Conservation (phyloP, 1,140 invertebrate species). For the Daktulosphaira vitifoliae region DNA sequence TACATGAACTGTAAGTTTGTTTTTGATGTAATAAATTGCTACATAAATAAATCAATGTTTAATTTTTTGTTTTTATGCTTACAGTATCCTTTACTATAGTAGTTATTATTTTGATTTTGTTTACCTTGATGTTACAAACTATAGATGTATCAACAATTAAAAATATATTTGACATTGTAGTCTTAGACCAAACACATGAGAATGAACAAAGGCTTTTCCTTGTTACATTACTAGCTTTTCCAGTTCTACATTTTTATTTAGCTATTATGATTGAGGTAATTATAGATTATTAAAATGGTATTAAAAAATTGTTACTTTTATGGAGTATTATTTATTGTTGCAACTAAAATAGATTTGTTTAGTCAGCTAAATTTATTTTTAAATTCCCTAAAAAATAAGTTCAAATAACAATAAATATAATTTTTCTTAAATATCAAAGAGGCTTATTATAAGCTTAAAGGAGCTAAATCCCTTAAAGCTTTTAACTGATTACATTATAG, state of each 20-base stretch:
- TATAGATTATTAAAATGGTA: too few species aligned
- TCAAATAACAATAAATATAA: too few species aligned
- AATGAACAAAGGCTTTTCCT: background rate
- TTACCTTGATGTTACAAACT: conserved; percentile 3
- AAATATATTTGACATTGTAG: conserved; percentile 10
- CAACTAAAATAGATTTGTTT: too few species aligned
- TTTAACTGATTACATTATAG: too few species aligned
- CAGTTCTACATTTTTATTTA: conserved; percentile 2
- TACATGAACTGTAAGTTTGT: conserved; percentile 51
- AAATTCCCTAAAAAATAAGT: too few species aligned
- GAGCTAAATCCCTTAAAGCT: too few species aligned
- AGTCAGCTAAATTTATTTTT: too few species aligned
- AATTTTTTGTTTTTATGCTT: background rate
- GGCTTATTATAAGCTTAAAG: too few species aligned
- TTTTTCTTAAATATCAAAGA: too few species aligned
- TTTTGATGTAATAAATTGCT: conserved; percentile 36
- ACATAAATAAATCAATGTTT: conserved; percentile 45
- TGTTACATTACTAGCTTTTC: background rate
- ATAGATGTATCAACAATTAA: background rate
- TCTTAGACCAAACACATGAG: background rate
- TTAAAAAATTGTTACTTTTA: too few species aligned
- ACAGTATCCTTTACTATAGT: conserved; percentile 9
- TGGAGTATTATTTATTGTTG: too few species aligned
- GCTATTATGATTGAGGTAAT: conserved; percentile 10
- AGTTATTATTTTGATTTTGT: background rate